phyloP scores from a whole-genome alignment of 2,797 vertebrate genomes.

The Crenuchus spilurus region DNA sequence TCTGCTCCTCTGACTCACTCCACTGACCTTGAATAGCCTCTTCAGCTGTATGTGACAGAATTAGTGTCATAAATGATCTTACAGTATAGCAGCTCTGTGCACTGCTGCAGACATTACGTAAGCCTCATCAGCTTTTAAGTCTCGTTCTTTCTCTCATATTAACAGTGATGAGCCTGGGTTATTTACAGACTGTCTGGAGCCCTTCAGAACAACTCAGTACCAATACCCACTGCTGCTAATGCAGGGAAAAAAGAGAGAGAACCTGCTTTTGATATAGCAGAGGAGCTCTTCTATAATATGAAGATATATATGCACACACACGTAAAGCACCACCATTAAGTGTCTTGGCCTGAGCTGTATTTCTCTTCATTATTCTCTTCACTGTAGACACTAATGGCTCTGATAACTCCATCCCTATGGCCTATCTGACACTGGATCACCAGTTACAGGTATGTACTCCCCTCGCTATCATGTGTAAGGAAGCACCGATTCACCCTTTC shows the following conservation, averaged over 20 bases:
- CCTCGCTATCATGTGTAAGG: no score
- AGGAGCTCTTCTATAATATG: no score
- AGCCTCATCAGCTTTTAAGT: constrained; percentile 46
- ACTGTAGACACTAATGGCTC: constrained; percentile 95
- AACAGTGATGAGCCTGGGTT: constrained; percentile 14
- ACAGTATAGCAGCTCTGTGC: constrained; percentile 16
- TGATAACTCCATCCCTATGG: constrained; percentile 99
- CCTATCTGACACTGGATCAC: constrained; percentile 97
- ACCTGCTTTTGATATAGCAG: no score
- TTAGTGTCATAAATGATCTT: constrained; percentile 11
- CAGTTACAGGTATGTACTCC: constrained; percentile 89
- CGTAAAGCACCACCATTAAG: no score
- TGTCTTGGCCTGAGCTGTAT: not conserved
- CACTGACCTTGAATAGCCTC: constrained; percentile 5
- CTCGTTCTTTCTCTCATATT: constrained; percentile 8
- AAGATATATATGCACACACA: no score
- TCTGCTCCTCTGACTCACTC: not conserved
- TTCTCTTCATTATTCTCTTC: not conserved
- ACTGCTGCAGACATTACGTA: constrained; percentile 48
- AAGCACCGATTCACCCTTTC: no score
- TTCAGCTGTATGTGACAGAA: not conserved
- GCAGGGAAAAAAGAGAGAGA: not conserved
- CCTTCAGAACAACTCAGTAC: not conserved
- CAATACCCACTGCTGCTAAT: not conserved
- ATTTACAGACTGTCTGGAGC: constrained; percentile 29